Percentiles rank a stretch among this genome's conserved stretches.
Conservation (phyloP, 2,797 vertebrate species). For the Urophycis tenuis region DNA sequence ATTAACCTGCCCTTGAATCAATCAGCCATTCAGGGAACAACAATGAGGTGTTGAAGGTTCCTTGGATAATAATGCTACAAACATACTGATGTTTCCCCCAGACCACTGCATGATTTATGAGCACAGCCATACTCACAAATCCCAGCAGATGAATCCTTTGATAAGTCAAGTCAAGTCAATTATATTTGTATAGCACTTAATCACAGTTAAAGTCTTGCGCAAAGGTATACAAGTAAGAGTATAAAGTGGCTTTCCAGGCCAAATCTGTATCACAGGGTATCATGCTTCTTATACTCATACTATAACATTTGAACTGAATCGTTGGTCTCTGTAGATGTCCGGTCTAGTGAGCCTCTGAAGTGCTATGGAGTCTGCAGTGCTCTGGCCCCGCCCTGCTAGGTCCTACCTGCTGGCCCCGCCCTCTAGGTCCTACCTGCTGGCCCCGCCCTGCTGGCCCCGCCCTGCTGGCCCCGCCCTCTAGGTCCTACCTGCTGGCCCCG, state of each 20-base stretch:
- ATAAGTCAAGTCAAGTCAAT: neutral
- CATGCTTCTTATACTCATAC: neutral
- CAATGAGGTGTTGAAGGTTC: no score
- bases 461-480: no score
- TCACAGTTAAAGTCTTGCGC: neutral
- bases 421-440: no score
- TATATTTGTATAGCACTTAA: neutral
- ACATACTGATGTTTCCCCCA: no score
- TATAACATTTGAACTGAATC: neutral
- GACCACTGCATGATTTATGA: neutral
- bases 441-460: no score
- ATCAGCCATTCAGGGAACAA: neutral
- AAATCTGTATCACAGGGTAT: neutral
- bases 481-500: neutral
- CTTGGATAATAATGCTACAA: no score
- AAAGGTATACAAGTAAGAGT: no score
- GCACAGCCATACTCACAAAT: neutral
- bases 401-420: no score
- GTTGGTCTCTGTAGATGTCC: neutral
- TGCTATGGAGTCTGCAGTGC: neutral
- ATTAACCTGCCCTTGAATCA: neutral
- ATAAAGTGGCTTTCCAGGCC: neutral
- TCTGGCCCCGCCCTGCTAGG: neutral
- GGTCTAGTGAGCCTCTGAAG: neutral
- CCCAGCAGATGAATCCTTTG: no score